Evolutionary conservation across 2,888 invertebrate genomes (phyloP).

Genomic region (Spodoptera littoralis): DNA sequence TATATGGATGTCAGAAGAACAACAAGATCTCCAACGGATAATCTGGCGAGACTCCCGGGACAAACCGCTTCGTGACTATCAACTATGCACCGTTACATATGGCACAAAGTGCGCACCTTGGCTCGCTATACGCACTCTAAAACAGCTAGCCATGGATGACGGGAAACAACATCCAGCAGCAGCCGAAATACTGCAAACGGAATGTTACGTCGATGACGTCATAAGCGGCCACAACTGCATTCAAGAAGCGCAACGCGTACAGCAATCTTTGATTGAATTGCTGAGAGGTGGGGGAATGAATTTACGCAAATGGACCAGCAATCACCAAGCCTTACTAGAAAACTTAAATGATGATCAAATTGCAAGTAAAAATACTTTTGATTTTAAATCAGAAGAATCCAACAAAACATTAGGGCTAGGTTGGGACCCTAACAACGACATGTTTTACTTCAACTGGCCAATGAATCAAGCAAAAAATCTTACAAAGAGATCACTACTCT

Average conservation of each 20-base stretch:
- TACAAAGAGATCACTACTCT: slow-evolving; percentile 5
- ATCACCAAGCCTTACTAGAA: not conserved
- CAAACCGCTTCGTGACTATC: too few relatives aligned
- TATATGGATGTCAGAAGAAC: too few relatives aligned
- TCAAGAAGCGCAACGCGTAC: not conserved
- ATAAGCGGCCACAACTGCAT: slow-evolving; percentile 1
- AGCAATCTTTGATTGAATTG: not conserved
- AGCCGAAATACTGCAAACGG: not conserved
- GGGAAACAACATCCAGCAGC: not conserved
- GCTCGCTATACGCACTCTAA: not conserved
- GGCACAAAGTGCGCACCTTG: too few relatives aligned
- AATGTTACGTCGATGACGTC: slow-evolving; percentile 5
- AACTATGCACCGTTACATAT: too few relatives aligned
- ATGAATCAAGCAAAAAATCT: not conserved
- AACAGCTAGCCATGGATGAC: not conserved
- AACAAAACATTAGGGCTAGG: slow-evolving; percentile 5
- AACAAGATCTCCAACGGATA: too few relatives aligned
- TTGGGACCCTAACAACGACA: slow-evolving; percentile 6
- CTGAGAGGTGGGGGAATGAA: slow-evolving; percentile 6
- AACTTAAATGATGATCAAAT: not conserved
- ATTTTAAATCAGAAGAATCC: not conserved
- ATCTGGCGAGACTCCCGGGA: too few relatives aligned
- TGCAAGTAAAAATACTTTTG: not conserved
- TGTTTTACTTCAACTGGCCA: not conserved
- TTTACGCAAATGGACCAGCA: slow-evolving; percentile 9